Percentiles rank a stretch among this genome's conserved stretches.
Evolutionary conservation across 1,140 invertebrate species (phyloP).

Genomic region (Lepidurus couesii): DNA sequence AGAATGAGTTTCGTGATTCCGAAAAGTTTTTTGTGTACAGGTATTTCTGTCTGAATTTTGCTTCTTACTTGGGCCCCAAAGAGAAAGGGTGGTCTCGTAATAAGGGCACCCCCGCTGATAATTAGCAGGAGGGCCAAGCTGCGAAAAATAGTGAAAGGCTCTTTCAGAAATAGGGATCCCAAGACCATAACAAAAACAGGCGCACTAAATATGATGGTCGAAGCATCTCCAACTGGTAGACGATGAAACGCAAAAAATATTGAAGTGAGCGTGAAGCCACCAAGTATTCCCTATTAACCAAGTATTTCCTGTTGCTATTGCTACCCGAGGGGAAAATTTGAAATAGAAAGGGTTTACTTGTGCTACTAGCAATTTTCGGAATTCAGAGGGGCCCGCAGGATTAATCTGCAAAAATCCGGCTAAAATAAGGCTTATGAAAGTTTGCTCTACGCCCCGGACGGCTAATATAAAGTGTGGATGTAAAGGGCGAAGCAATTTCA

Average conservation of each 20-base stretch:
- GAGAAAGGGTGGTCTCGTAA: slow-evolving; percentile 51
- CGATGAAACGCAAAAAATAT: slow-evolving; percentile 52
- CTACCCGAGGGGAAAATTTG: no score
- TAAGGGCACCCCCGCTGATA: slow-evolving; percentile 50
- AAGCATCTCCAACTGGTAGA: slow-evolving; percentile 53
- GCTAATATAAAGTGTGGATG: slow-evolving; percentile 26
- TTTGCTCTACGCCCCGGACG: slow-evolving; percentile 11
- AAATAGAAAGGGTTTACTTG: slow-evolving; percentile 7
- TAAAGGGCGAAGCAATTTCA: slow-evolving; percentile 23
- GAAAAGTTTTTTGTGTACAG: background rate
- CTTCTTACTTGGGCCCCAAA: slow-evolving; percentile 40
- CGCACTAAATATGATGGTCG: slow-evolving; percentile 55
- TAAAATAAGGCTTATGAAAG: slow-evolving; percentile 23
- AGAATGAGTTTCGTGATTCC: background rate
- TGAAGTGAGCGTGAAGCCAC: slow-evolving; percentile 48
- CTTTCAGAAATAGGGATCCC: slow-evolving; percentile 51
- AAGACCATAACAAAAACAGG: slow-evolving; percentile 53
- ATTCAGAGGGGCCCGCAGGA: background rate
- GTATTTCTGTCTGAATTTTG: slow-evolving; percentile 19
- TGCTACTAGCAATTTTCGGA: background rate
- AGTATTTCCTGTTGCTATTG: no score
- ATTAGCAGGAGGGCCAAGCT: slow-evolving; percentile 49
- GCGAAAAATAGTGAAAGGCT: slow-evolving; percentile 53
- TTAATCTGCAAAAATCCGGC: slow-evolving; percentile 1
- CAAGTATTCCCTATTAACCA: slow-evolving; percentile 47